Evolutionary conservation across 2,113 vertebrate genomes (phyloP).

Genomic region (Gracilinanus agilis): DNA sequence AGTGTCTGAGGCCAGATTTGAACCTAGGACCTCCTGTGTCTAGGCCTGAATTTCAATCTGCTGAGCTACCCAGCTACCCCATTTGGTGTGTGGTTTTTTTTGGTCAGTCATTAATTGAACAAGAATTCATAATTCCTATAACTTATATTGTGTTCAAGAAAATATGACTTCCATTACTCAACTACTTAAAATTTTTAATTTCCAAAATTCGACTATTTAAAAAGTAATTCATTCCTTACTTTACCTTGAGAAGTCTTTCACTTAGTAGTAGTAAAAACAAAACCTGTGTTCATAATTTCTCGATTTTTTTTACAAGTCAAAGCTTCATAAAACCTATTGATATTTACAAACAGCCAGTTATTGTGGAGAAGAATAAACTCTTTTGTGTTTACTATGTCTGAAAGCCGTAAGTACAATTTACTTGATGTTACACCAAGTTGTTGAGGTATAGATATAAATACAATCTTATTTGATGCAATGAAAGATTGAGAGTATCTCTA

Average conservation of each 20-base stretch:
- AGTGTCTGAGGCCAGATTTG: no score
- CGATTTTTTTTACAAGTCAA: no score
- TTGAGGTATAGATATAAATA: background rate
- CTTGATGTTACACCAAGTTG: background rate
- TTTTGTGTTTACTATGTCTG: background rate
- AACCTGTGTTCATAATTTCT: background rate
- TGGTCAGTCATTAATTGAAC: background rate
- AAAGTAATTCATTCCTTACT: no score
- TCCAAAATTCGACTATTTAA: no score
- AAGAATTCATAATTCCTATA: background rate
- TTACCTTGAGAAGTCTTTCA: no score
- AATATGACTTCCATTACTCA: background rate
- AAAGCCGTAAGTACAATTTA: background rate
- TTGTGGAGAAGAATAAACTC: background rate
- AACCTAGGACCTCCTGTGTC: no score
- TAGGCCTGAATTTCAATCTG: no score
- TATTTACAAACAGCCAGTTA: background rate
- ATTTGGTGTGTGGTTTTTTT: background rate
- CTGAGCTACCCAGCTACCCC: no score
- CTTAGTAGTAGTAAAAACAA: background rate
- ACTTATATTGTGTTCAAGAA: background rate
- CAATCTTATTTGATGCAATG: background rate
- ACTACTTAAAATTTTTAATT: background rate
- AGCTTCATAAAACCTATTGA: background rate
- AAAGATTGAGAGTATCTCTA: background rate